Conservation (phyloP, 2,797 vertebrate genomes). For the Sarcoramphus papa region DNA sequence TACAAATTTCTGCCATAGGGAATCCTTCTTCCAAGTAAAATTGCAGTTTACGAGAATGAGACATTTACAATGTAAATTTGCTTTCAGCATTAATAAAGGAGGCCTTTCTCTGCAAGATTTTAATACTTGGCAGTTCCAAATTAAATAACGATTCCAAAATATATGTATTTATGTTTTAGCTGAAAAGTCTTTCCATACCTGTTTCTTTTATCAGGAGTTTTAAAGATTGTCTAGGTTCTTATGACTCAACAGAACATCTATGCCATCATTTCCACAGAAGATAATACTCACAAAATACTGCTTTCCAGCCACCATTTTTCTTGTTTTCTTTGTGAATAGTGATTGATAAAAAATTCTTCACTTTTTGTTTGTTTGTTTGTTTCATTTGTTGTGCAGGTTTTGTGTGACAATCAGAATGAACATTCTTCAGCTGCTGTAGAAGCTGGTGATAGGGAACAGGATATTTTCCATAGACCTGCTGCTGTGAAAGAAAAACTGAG, state of each 20-base stretch:
- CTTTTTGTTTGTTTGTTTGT: background rate
- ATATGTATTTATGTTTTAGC: background rate
- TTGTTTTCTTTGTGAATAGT: background rate
- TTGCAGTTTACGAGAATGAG: background rate
- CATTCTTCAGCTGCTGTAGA: conserved; percentile 61
- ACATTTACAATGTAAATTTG: background rate
- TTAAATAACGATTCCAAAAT: background rate
- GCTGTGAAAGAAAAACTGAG: conserved; percentile 54
- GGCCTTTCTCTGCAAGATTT: background rate
- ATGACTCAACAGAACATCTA: background rate
- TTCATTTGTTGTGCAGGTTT: conserved; percentile 65
- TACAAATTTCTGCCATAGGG: background rate
- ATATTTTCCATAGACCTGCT: background rate
- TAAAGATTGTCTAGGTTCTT: background rate
- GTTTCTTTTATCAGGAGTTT: background rate
- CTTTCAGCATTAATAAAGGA: background rate
- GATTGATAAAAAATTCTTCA: background rate
- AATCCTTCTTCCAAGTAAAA: background rate
- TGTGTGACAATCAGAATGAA: conserved; percentile 69
- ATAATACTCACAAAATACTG: background rate
- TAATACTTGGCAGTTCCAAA: background rate
- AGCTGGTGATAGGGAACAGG: background rate
- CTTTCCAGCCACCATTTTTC: background rate
- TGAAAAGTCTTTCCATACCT: background rate
- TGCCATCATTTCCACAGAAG: background rate